Conservation (phyloP, 2,888 invertebrate species). For the Nemotelus pantherinus region DNA sequence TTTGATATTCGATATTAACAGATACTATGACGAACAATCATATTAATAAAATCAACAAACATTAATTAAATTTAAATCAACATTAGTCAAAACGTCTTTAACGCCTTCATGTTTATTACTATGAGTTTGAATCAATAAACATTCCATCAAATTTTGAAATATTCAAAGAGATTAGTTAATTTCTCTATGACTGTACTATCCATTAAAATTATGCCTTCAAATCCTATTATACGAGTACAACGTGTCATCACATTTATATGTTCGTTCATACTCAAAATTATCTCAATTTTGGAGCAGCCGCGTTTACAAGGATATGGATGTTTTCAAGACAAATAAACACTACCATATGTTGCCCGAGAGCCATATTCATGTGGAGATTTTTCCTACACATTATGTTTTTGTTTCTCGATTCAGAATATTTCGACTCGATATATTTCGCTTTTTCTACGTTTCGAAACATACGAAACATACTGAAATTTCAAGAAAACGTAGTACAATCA, state of each 20-base stretch:
- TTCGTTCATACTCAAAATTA: conserved; percentile 25
- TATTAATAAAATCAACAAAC: too few relatives aligned
- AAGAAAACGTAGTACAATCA: too few relatives aligned
- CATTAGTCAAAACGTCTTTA: too few relatives aligned
- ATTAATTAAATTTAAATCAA: too few relatives aligned
- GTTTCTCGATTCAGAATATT: background rate
- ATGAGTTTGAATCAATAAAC: conserved; percentile 2
- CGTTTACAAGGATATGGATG: conserved; percentile 26
- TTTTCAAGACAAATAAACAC: conserved; percentile 41
- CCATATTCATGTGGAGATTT: conserved; percentile 2
- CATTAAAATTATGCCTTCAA: background rate
- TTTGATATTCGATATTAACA: too few relatives aligned
- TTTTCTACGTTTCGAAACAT: background rate
- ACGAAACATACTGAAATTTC: too few relatives aligned
- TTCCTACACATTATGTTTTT: background rate
- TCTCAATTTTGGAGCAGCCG: too few relatives aligned
- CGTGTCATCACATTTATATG: conserved; percentile 35
- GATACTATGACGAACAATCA: too few relatives aligned
- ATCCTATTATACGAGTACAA: background rate
- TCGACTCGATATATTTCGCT: background rate
- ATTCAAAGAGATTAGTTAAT: background rate
- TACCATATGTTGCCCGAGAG: conserved; percentile 37
- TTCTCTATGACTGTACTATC: background rate
- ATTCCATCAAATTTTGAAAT: background rate
- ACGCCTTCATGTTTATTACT: too few relatives aligned